Conservation (phyloP, 1,140 invertebrate species). For the Anastatus disparis region DNA sequence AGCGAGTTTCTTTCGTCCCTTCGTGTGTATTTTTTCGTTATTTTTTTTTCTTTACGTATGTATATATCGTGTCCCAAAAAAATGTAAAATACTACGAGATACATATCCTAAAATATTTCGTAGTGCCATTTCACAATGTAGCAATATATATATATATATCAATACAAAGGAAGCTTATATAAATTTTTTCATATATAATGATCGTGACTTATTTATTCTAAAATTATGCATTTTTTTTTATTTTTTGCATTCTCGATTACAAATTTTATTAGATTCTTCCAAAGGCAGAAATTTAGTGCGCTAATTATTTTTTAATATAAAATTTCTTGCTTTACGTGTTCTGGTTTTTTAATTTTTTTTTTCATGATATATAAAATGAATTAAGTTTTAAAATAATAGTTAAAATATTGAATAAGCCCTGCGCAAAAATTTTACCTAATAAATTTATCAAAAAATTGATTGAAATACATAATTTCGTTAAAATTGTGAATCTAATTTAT, state of each 20-base stretch:
- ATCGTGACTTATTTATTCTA: conserved; percentile 18
- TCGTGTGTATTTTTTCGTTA: not conserved
- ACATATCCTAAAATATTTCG: not conserved
- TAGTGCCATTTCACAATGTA: conserved; percentile 19
- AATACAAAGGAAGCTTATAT: conserved; percentile 16
- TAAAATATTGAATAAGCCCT: too few relatives aligned
- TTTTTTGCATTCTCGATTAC: not conserved
- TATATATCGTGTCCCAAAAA: conserved; percentile 4
- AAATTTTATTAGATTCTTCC: too few relatives aligned
- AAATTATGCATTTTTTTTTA: conserved; percentile 18
- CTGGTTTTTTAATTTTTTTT: too few relatives aligned
- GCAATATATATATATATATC: conserved; percentile 19
- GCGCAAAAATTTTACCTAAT: too few relatives aligned
- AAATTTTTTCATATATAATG: conserved; percentile 1
- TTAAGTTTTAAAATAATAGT: too few relatives aligned
- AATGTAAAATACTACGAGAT: conserved; percentile 20
- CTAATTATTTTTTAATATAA: too few relatives aligned
- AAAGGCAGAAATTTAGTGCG: too few relatives aligned
- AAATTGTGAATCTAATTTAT: too few relatives aligned
- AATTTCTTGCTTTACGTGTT: too few relatives aligned
- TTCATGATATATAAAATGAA: too few relatives aligned
- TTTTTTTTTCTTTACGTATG: not conserved
- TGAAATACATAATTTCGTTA: too few relatives aligned
- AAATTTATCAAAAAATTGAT: too few relatives aligned
- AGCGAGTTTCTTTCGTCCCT: conserved; percentile 4